A percentile compares a stretch with the other conserved stretches of the same genome.
Conservation (phyloP, 2,888 invertebrate genomes). For the Mythimna pallens region DNA sequence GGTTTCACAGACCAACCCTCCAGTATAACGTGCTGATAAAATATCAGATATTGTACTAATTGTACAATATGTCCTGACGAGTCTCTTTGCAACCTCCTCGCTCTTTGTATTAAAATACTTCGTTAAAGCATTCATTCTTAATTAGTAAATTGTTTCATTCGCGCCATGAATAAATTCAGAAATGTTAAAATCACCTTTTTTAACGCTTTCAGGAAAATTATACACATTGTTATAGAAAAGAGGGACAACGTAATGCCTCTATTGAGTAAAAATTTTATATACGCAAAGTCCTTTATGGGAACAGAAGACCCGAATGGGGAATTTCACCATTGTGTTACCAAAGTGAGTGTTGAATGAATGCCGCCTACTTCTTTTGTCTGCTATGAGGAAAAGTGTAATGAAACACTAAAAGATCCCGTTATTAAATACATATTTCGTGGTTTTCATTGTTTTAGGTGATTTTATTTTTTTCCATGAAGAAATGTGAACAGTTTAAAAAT, state of each 20-base stretch:
- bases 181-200: conserved; percentile 14
- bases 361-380: conserved; percentile 8
- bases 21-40: too few species aligned
- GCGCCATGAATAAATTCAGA: conserved; percentile 4
- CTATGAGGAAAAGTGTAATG: background rate
- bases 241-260: conserved; percentile 3
- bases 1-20: too few species aligned
- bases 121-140: background rate
- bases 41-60: too few species aligned
- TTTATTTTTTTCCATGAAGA: background rate
- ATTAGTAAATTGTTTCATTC: conserved; percentile 12
- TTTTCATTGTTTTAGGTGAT: conserved; percentile 14
- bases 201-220: conserved; percentile 2
- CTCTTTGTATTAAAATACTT: background rate
- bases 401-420: background rate
- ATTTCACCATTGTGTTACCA: conserved; percentile 30
- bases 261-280: conserved; percentile 24
- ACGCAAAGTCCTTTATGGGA: conserved; percentile 22
- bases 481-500: background rate
- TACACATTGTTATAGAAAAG: conserved; percentile 6
- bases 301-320: background rate
- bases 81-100: background rate
- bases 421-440: conserved; percentile 21
- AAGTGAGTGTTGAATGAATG: background rate
- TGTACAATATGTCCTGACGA: too few species aligned